Base-by-base conservation (phyloP, 2,888 invertebrate species). In the Mylabris sibirica region DNA sequence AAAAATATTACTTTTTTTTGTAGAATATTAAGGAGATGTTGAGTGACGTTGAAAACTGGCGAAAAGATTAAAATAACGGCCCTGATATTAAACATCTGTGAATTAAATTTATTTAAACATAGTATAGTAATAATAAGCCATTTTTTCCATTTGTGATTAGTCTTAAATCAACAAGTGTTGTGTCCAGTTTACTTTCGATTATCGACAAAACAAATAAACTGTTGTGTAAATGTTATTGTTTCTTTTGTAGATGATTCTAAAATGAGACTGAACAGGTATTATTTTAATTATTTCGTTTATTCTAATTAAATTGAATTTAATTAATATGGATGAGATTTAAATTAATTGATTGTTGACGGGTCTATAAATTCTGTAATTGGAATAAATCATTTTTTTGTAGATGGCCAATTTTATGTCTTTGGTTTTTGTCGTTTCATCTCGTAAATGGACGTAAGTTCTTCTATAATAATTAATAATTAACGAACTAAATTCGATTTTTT, bases 11-110 rank as follows among this genome's bases (percentile, higher is more conserved):
- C 8, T 30, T 59, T 62, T 30, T 53, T 49, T 57, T 67, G 26
- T 64, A 77, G 77, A 75, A 75, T 71, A 64, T 78, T 65, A 77
- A 77, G 53, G 73, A 72, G 34, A 74, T 75, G 20, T 62, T 79
- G n/a, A 59, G 30, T 60, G 74, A 76, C 26, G 75, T 78, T 38
- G 78, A 79, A 65, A 68, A 70, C 20, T 74, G 73, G 1, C 69
- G 73, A 61, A 41, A 41, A 41, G 41, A 41, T 41, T 41, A 41
- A 41, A 41, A 41, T 14, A 41, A 41, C 41, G 41, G 14, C 41
- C 41, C 41, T 41, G 41, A 41, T 41, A 41, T 41, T 41, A n/a
- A 41, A 41, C 41, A 41, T 41, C 41, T 41, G 41, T 14, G 41
- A 41, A 41, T 41, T 41, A 5, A 41, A 41, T 41, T 41, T n/a